Evolutionary conservation across 2,888 invertebrate species (phyloP).

Genomic region (Pristionchus arcanus): DNA sequence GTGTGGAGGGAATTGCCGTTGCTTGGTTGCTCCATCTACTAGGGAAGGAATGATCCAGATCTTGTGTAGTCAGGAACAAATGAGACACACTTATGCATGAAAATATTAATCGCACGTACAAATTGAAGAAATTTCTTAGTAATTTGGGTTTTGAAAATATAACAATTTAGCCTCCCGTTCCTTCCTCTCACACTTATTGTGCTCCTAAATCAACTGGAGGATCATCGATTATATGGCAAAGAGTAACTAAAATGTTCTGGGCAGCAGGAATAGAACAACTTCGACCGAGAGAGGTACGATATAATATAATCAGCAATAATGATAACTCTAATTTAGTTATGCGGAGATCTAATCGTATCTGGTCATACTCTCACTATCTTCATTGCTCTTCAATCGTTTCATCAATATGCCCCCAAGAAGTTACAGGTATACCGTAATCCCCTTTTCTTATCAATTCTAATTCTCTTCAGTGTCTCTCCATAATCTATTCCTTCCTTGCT

Average conservation of each 20-base stretch:
- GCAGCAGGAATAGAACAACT: conserved; percentile 75
- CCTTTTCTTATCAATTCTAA: background rate
- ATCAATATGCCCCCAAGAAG: conserved; percentile 72
- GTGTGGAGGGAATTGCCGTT: background rate
- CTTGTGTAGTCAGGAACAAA: background rate
- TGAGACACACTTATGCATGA: background rate
- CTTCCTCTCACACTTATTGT: conserved; percentile 76
- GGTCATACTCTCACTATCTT: conserved; percentile 77
- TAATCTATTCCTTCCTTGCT: conserved; percentile 71
- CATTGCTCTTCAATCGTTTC: conserved; percentile 70
- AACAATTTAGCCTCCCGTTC: conserved; percentile 74
- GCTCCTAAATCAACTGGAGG: conserved; percentile 71
- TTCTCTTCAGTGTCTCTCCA: conserved; percentile 60
- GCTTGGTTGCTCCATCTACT: background rate
- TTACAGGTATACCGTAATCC: conserved; percentile 61
- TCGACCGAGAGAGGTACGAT: conserved; percentile 55
- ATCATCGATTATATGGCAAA: conserved; percentile 56
- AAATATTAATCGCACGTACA: background rate
- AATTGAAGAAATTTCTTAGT: background rate
- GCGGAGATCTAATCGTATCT: conserved; percentile 78
- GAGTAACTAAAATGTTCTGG: conserved; percentile 75
- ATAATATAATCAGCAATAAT: background rate
- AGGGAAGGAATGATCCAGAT: conserved; percentile 9
- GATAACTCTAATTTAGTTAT: conserved; percentile 66
- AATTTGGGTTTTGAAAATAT: background rate